Evolutionary conservation across 2,113 vertebrate species (phyloP).

Genomic region (Charina bottae): DNA sequence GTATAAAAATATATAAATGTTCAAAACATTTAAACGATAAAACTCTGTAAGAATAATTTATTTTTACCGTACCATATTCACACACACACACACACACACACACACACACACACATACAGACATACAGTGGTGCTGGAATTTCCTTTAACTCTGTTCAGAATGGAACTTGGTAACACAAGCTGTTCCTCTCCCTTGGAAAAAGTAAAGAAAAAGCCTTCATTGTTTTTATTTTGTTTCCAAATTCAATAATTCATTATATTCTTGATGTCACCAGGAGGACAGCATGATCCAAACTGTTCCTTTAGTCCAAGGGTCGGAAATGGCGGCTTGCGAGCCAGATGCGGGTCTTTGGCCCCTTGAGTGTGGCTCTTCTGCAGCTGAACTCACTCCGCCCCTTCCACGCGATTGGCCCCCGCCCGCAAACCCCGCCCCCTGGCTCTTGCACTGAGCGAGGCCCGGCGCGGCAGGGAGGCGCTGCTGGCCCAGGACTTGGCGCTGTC

Average conservation of each 20-base stretch:
- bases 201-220: neutral
- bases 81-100: neutral
- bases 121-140: neutral
- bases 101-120: neutral
- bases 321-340: no score
- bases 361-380: no score
- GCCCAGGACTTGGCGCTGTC: no score
- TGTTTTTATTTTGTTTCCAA: neutral
- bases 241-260: neutral
- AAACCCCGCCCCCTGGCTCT: no score
- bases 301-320: no score
- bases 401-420: no score
- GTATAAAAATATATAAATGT: neutral
- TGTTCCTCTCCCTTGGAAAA: neutral
- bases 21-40: neutral
- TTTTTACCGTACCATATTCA: neutral
- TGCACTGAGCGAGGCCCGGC: no score
- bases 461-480: no score
- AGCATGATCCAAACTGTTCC: neutral
- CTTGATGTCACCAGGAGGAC: neutral
- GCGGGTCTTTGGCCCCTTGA: no score
- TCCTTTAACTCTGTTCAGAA: neutral
- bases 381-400: no score
- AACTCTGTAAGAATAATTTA: neutral
- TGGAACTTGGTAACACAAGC: neutral